A percentile compares a stretch with the other conserved stretches of the same genome.
phyloP scores from a whole-genome alignment of 2,113 vertebrate genomes.

The Oncorhynchus keta region DNA sequence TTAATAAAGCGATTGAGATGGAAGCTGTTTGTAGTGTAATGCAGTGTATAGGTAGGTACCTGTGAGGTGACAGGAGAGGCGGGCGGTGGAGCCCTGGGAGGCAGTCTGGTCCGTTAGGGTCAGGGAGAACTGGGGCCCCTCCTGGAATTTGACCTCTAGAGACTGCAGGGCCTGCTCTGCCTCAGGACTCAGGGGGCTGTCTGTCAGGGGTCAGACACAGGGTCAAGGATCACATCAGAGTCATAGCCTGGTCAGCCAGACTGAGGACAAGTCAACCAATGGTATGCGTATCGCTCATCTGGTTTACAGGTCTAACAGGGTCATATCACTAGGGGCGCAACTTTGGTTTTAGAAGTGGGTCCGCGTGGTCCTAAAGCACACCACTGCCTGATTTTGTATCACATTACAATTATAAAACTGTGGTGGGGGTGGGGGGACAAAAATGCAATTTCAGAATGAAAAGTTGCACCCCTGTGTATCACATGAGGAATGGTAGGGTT shows the following conservation, averaged over 20 bases:
- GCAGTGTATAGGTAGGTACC: constrained; percentile 35
- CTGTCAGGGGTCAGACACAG: neutral
- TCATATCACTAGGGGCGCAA: no score
- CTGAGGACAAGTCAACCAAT: no score
- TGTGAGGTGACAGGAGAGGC: constrained; percentile 70
- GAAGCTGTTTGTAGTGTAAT: no score
- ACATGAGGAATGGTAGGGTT: neutral
- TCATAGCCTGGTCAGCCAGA: neutral
- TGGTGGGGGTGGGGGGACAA: no score
- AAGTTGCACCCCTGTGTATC: no score
- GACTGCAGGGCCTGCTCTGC: constrained; percentile 53
- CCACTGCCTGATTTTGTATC: no score
- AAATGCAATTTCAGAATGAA: no score
- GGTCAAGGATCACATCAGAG: neutral
- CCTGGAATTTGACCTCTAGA: constrained; percentile 68
- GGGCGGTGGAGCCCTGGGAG: constrained; percentile 48
- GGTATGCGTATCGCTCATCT: no score
- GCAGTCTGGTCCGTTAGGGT: constrained; percentile 51
- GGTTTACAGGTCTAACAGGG: no score
- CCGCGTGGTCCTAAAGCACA: no score
- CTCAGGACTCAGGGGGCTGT: constrained; percentile 60
- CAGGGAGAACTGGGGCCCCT: constrained; percentile 57
- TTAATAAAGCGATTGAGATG: neutral
- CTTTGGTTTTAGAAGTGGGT: no score
- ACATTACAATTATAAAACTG: no score